Evolutionary conservation across 2,888 invertebrate species (phyloP).

Genomic region (Machimus rusticus): DNA sequence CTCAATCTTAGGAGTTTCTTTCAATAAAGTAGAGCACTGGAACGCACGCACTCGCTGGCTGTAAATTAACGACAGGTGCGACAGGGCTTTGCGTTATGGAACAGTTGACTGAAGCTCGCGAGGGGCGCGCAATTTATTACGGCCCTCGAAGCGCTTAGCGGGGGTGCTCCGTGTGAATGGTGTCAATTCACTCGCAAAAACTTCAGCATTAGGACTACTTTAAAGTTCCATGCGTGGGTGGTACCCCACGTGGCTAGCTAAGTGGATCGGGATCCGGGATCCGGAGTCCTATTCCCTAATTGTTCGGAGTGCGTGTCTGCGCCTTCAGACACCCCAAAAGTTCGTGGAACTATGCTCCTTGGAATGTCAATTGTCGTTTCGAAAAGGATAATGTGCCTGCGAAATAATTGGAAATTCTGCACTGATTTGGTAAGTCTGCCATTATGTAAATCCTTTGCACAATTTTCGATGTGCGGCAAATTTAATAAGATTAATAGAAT

Average conservation of each 20-base stretch:
- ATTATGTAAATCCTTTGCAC: background rate
- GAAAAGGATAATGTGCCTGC: background rate
- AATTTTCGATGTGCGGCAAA: background rate
- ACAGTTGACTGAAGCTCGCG: background rate
- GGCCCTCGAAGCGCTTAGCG: background rate
- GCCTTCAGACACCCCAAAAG: background rate
- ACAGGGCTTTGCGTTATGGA: conserved; percentile 20
- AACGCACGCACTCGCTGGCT: conserved; percentile 9
- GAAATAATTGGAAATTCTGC: background rate
- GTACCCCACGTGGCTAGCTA: background rate
- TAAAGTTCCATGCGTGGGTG: background rate
- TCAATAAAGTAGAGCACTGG: conserved; percentile 5
- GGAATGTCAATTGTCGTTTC: background rate
- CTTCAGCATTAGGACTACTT: background rate
- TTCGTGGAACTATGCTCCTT: background rate
- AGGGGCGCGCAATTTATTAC: conserved; percentile 4
- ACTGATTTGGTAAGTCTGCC: background rate
- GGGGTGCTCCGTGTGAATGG: background rate
- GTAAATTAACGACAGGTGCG: conserved; percentile 27
- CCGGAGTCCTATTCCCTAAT: background rate
- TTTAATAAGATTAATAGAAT: background rate
- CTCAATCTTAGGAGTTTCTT: background rate
- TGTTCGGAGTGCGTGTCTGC: background rate
- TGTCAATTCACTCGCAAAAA: background rate
- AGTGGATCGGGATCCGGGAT: background rate